Conservation (phyloP, 2,797 vertebrate genomes). For the Pangasius mekongensis region DNA sequence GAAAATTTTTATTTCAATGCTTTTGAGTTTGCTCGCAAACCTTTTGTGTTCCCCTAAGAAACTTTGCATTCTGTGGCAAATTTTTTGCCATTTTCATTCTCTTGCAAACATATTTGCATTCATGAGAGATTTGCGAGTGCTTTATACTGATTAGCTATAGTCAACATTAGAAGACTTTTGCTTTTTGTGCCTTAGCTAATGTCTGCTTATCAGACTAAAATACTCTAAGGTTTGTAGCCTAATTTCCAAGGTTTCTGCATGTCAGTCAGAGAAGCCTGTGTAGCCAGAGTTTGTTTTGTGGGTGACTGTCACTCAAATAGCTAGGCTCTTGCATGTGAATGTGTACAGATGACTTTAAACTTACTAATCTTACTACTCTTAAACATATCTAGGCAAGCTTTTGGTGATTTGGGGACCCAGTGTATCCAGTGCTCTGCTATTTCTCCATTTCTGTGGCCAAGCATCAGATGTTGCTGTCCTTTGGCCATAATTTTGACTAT, state of each 20-base stretch:
- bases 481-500: neutral
- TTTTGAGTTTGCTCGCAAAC: too few relatives aligned
- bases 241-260: neutral
- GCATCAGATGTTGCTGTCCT: neutral
- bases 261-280: neutral
- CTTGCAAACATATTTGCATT: too few relatives aligned
- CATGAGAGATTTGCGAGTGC: too few relatives aligned
- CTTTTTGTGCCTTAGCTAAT: neutral
- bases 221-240: neutral
- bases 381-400: neutral
- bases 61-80: too few relatives aligned
- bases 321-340: neutral
- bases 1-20: too few relatives aligned
- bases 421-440: neutral
- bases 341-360: neutral
- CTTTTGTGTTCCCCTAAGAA: too few relatives aligned
- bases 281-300: neutral
- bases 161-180: neutral
- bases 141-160: neutral
- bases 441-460: neutral
- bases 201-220: neutral
- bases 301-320: neutral
- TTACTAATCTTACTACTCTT: neutral
- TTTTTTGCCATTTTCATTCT: too few relatives aligned
- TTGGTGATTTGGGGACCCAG: neutral